Evolutionary conservation across 2,113 vertebrate genomes (phyloP), one percentile per base, ranked within the genome.

Genomic region (Isichthys henryi): DNA sequence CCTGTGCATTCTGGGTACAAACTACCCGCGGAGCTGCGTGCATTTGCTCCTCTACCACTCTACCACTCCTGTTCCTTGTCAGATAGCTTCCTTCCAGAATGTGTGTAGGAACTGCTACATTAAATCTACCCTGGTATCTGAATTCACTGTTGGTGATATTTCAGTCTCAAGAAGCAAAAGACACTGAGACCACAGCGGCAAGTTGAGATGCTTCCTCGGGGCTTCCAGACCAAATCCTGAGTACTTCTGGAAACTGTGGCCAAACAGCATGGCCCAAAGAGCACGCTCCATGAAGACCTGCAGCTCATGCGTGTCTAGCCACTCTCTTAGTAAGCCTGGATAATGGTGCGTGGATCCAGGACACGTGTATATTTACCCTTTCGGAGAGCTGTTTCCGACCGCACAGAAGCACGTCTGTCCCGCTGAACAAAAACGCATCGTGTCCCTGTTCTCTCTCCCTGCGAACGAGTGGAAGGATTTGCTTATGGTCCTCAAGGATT

Each of bases 1-100:
- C 92, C 92, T 23, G 31, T 21, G 27, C 39, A 46, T 85, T 89
- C 80, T 46, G 31, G 48, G 58, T 48, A 52, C 39, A 48, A 48
- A 89, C 46, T 9, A 45, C 48, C 49, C 2, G 17, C 50, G 35
- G 10, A 49, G n/a, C 62, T 27, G 31, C 82, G 10, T 15, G 39
- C 21, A 23, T 21, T 52, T 49, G 49, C 27, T 35, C 49, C 11
- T 87, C 2, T 31, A 53, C 6, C 50, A 50, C 11, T 87, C 2
- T 31, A 53, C 6, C 50, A 50, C 7, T 46, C 48, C 17, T 10
- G 27, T 31, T 50, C 85, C 50, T 56, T 31, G 5, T 50, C 84
- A 86, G 46, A 43, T 45, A 23, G 23, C 84, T 52, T 46, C 84
- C 13, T 48, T 31, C 50, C 48, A 86, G 48, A 48, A 17, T 17